A percentile compares a stretch with the other conserved stretches of the same genome.
These are phyloP conservation scores for Augochlora pura DNA, from an alignment of 1,140 invertebrate species.

Conservation along the genomic window DNA sequence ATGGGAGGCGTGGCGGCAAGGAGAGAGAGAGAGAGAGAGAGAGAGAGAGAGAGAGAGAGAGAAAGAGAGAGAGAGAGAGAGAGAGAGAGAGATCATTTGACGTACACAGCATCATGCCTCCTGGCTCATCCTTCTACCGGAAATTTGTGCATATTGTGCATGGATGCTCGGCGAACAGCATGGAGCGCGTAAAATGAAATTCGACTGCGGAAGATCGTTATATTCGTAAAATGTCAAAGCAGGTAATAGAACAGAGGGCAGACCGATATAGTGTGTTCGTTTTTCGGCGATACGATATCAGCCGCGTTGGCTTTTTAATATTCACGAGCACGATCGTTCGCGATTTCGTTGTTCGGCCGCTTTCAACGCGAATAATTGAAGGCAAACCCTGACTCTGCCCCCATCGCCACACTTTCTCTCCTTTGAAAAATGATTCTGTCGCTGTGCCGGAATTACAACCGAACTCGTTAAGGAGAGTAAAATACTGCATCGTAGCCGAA, in stretches of 20 bases:
- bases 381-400: too few relatives aligned
- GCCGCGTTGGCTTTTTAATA: not conserved
- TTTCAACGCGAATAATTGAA: slow-evolving; percentile 20
- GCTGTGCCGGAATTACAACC: too few relatives aligned
- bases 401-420: not conserved
- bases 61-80: too few relatives aligned
- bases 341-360: too few relatives aligned
- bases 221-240: not conserved
- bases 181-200: not conserved
- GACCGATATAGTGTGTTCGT: not conserved
- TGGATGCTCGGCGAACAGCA: not conserved
- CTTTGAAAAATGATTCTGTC: slow-evolving; percentile 24
- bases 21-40: too few relatives aligned
- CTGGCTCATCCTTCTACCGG: slow-evolving; percentile 16
- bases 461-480: not conserved
- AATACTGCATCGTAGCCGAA: not conserved
- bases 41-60: not conserved
- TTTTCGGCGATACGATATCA: not conserved
- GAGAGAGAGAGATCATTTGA: slow-evolving; percentile 21
- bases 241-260: not conserved
- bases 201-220: not conserved
- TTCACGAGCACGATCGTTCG: not conserved
- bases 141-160: not conserved
- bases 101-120: slow-evolving; percentile 10
- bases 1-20: not conserved